Evolutionary conservation across 2,113 vertebrate species (phyloP).

Genomic region (Platysternon megacephalum): DNA sequence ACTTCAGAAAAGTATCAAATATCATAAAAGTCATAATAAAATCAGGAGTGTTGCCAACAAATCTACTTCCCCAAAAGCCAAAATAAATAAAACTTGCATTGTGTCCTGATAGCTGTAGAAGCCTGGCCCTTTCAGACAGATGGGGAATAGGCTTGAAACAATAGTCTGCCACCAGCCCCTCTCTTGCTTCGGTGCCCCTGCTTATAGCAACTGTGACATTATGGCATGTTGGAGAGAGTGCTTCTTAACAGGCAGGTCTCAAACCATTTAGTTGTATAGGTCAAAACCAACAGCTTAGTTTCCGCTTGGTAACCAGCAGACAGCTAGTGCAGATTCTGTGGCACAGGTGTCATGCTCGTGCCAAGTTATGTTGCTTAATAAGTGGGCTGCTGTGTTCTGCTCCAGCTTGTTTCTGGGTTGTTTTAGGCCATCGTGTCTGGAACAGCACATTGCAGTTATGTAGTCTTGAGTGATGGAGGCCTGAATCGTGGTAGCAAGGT

Average conservation of each 20-base stretch:
- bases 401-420: background rate
- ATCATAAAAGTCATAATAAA: background rate
- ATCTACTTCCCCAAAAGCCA: background rate
- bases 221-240: background rate
- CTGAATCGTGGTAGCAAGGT: background rate
- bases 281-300: background rate
- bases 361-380: background rate
- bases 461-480: background rate
- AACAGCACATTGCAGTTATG: background rate
- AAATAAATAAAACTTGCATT: background rate
- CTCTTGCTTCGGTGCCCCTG: background rate
- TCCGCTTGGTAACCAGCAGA: background rate
- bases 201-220: background rate
- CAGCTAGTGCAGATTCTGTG: background rate
- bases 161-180: background rate
- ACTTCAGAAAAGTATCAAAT: background rate
- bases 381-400: background rate
- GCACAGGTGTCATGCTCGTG: background rate
- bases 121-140: background rate
- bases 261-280: background rate
- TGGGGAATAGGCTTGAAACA: background rate
- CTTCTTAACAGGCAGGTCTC: background rate
- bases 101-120: background rate
- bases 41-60: background rate
- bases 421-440: background rate